These are phyloP conservation scores for Brachystomella parvula DNA, from an alignment of 1,140 invertebrate genomes.

Conservation along the genomic window DNA sequence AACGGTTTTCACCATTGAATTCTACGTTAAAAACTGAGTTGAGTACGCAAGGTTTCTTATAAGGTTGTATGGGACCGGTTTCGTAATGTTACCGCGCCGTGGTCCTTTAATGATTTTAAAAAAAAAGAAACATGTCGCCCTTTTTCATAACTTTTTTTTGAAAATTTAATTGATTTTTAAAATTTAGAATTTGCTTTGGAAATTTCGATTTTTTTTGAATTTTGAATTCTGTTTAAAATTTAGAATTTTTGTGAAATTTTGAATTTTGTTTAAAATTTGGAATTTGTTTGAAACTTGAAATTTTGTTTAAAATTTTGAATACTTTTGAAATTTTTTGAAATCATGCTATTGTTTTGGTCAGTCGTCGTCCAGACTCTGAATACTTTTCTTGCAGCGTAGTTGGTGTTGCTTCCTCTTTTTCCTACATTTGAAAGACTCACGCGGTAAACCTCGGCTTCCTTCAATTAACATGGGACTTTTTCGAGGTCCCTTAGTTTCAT, in stretches of 20 bases:
- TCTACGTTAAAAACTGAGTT: too few species aligned
- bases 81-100: too few species aligned
- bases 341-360: not conserved
- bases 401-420: too few species aligned
- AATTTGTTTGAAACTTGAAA: not conserved
- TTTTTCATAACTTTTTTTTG: not conserved
- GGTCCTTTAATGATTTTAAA: too few species aligned
- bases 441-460: too few species aligned
- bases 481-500: too few species aligned
- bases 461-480: too few species aligned
- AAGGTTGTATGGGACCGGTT: not conserved
- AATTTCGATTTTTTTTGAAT: not conserved
- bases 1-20: too few species aligned
- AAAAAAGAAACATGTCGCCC: not conserved
- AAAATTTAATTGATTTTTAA: not conserved
- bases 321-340: not conserved
- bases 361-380: too few species aligned
- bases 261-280: not conserved
- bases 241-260: not conserved
- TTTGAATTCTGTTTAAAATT: not conserved
- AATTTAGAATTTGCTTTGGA: not conserved
- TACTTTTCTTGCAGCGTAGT: too few species aligned
- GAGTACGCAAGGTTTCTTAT: too few species aligned
- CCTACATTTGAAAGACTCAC: too few species aligned
- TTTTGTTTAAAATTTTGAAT: not conserved